Evolutionary conservation across 2,113 vertebrate genomes (phyloP), one percentile per base, ranked within the genome.

Genomic region (Dicentrarchus labrax): DNA sequence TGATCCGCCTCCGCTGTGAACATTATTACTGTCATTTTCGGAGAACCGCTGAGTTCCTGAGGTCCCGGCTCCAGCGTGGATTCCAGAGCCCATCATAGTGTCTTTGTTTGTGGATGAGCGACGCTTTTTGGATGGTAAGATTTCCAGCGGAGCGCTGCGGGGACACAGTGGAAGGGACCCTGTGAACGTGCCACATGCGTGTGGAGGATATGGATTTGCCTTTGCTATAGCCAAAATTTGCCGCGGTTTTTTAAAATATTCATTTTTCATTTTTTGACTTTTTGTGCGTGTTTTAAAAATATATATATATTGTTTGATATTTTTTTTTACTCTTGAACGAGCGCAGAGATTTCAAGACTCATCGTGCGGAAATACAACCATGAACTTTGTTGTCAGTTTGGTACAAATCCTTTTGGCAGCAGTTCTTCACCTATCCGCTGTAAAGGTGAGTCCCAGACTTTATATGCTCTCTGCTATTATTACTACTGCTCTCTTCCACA

Each of bases 311-410:
- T 60, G 11, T 56, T 56, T 12, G 1, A 11, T 56, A 2, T 59
- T 16, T 24, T 59, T 30, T 30, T 36, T 30, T 24, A 15, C n/a
- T 69, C n/a, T 47, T 45, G 5, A 70, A 68, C 67, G 77, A 81
- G 24, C 66, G 57, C 80, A 78, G 70, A 78, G 48, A 77, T 89
- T 90, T 84, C 38, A 65, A 75, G 60, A 76, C 82, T 69, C 72
- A 78, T 82, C 60, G 80, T 83, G 68, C 81, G 94, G 93, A 92
- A 88, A 92, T 89, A 91, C 90, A 94, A 93, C 76, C 95, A 95
- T 95, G 95, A 94, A 95, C 95, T 93, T 94, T 94, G 89, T 92
- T 92, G 73, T 93, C 74, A 94, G 84, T 93, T 89, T 93, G 87
- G 24, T 93, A 85, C 91, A 94, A 66, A 87, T 95, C 62, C 88